Conservation (phyloP, 2,113 vertebrate species). For the Oreochromis tanganicae region DNA sequence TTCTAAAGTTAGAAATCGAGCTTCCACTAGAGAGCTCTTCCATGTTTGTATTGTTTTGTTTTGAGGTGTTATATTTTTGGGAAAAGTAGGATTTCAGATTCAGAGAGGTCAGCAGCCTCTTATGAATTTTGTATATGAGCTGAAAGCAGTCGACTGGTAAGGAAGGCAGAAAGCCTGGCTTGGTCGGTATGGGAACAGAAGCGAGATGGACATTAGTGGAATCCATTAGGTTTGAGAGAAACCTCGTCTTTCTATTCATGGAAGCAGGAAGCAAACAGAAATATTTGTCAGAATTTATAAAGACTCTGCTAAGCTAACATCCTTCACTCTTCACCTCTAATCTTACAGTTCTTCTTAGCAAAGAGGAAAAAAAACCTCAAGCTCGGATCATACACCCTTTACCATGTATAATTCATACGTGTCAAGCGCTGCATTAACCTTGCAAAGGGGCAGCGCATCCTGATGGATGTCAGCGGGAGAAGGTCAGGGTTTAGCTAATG, state of each 20-base stretch:
- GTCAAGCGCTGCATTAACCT: slow-evolving; percentile 12
- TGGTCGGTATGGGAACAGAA: slow-evolving; percentile 14
- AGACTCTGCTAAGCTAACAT: not conserved
- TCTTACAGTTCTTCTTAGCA: not conserved
- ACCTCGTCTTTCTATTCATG: not conserved
- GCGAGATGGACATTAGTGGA: not conserved
- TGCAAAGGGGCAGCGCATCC: not conserved
- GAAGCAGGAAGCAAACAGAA: not conserved
- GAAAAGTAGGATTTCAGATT: not conserved
- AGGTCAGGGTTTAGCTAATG: not conserved
- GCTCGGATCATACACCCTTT: not conserved
- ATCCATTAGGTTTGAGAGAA: slow-evolving; percentile 28
- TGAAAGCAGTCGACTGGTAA: slow-evolving; percentile 15
- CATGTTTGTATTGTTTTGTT: not conserved
- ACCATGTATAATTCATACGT: slow-evolving; percentile 31
- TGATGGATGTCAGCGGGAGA: not conserved
- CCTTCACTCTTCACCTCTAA: not conserved
- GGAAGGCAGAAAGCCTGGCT: not conserved
- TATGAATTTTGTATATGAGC: slow-evolving; percentile 54
- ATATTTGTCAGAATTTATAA: not conserved
- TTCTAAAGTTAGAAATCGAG: not conserved
- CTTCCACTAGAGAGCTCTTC: not conserved
- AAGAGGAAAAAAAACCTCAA: not conserved
- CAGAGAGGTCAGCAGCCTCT: slow-evolving; percentile 4
- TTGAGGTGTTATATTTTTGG: not conserved